phyloP scores from a whole-genome alignment of 1,140 invertebrate genomes.

The Arctopsyche grandis region DNA sequence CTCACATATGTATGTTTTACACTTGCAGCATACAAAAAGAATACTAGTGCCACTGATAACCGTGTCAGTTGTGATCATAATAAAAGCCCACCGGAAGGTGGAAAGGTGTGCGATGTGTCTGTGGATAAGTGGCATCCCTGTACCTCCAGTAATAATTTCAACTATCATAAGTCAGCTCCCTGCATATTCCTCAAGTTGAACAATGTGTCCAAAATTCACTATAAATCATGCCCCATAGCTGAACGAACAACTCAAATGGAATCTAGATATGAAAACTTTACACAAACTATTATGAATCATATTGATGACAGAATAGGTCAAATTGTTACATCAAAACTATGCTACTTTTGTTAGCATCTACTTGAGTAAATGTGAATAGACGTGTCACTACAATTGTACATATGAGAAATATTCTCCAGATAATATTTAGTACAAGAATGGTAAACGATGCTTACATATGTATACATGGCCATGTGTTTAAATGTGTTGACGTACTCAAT shows the following conservation, averaged over 20 bases:
- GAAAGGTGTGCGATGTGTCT: constrained; percentile 65
- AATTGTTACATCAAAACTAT: too few relatives aligned
- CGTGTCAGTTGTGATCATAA: constrained; percentile 68
- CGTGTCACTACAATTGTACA: too few relatives aligned
- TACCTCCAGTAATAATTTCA: constrained; percentile 77
- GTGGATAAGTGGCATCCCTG: constrained; percentile 75
- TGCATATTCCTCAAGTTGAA: constrained; percentile 88
- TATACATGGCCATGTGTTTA: too few relatives aligned
- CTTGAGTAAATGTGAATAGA: too few relatives aligned
- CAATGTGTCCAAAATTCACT: constrained; percentile 67
- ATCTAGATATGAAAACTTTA: not conserved
- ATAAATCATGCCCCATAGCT: not conserved
- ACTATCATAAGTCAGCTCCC: constrained; percentile 80
- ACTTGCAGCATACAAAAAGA: constrained; percentile 62
- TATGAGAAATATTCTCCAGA: too few relatives aligned
- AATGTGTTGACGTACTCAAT: too few relatives aligned
- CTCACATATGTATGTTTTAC: not conserved
- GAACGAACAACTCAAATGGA: too few relatives aligned
- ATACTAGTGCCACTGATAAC: constrained; percentile 62
- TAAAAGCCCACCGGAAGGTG: constrained; percentile 61
- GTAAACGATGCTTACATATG: too few relatives aligned
- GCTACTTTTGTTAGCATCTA: too few relatives aligned
- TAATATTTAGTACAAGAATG: too few relatives aligned
- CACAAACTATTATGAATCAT: not conserved
- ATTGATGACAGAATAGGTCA: too few relatives aligned